A percentile compares a stretch with the other conserved stretches of the same genome.
Evolutionary conservation across 2,113 vertebrate genomes (phyloP).

Genomic region (Neotragus moschatus): DNA sequence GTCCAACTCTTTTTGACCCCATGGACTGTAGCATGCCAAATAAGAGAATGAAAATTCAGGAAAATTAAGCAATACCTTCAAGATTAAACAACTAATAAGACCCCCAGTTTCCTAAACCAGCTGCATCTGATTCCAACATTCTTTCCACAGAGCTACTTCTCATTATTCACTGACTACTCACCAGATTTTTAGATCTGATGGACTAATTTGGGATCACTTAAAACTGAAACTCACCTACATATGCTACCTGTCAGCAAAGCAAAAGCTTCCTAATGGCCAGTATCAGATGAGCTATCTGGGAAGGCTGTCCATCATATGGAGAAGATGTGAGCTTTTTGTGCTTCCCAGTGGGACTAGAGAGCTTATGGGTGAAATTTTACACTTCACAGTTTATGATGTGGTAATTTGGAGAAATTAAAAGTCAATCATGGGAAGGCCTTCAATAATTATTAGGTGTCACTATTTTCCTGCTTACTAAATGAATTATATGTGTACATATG

Average conservation of each 20-base stretch:
- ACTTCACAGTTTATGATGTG: constrained; percentile 11
- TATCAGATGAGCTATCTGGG: background rate
- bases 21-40: background rate
- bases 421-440: background rate
- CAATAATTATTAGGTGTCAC: background rate
- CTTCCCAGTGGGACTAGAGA: background rate
- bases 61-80: background rate
- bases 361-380: constrained; percentile 51
- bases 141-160: background rate
- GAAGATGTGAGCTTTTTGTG: background rate
- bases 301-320: background rate
- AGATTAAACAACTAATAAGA: background rate
- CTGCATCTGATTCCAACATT: background rate
- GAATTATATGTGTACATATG: background rate
- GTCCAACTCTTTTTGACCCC: background rate
- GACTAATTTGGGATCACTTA: background rate
- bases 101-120: background rate
- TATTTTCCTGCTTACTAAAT: constrained; percentile 5
- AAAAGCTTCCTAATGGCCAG: background rate
- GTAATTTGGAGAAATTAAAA: constrained; percentile 55
- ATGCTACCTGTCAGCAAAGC: background rate
- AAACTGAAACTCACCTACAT: background rate
- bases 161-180: background rate
- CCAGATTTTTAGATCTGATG: background rate
- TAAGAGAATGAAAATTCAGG: background rate